Percentiles rank a stretch among this genome's conserved stretches.
phyloP scores from a whole-genome alignment of 2,797 vertebrate genomes.

The Acipenser transmontanus region DNA sequence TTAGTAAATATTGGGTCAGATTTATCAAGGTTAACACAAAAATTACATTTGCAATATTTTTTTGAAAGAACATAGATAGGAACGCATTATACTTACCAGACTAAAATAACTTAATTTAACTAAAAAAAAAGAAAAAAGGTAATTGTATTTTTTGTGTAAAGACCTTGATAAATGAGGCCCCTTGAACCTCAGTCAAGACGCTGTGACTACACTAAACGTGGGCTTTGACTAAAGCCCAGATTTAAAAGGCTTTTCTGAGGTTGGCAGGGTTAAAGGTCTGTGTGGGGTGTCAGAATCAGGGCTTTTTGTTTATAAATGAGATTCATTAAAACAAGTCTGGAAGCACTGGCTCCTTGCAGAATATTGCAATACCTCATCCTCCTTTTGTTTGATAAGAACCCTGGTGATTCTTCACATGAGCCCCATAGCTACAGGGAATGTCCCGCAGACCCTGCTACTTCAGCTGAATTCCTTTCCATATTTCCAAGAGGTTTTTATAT shows the following conservation, averaged over 20 bases:
- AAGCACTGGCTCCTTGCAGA: constrained; percentile 48
- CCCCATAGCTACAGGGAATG: constrained; percentile 64
- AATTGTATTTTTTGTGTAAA: no score
- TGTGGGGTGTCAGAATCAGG: constrained; percentile 36
- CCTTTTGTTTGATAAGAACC: constrained; percentile 65
- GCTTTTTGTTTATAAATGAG: constrained; percentile 62
- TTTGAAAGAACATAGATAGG: no score
- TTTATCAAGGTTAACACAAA: no score
- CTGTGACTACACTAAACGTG: neutral
- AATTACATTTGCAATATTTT: no score
- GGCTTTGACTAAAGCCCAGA: neutral
- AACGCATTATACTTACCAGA: no score
- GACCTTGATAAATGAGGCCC: no score
- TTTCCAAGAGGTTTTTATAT: constrained; percentile 77
- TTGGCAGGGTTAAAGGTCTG: constrained; percentile 47
- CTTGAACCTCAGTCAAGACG: no score
- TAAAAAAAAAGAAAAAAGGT: no score
- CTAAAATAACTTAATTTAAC: no score
- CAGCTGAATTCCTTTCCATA: constrained; percentile 66
- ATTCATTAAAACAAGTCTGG: constrained; percentile 57
- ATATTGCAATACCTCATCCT: constrained; percentile 57
- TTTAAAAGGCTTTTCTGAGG: constrained; percentile 9
- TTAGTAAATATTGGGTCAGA: no score
- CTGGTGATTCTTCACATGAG: constrained; percentile 65
- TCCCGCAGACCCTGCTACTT: constrained; percentile 58